A percentile compares a stretch with the other conserved stretches of the same genome.
Evolutionary conservation across 2,888 invertebrate species (phyloP).

Genomic region (Clostera curtula): DNA sequence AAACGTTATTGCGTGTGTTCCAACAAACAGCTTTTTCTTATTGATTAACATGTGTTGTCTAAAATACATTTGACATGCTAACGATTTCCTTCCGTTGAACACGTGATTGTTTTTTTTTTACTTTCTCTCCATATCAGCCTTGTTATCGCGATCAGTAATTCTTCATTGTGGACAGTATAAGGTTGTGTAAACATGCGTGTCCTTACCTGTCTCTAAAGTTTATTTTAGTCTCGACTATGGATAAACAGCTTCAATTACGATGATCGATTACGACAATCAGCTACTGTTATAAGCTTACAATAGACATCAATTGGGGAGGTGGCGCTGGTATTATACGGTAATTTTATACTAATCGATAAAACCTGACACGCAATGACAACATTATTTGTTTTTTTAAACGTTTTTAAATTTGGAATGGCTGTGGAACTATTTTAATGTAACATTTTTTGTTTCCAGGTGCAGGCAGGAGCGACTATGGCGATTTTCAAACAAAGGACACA

Average conservation of each 20-base stretch:
- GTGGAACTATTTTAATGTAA: conserved; percentile 10
- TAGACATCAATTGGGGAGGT: conserved; percentile 35
- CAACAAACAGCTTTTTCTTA: conserved; percentile 38
- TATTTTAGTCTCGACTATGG: conserved; percentile 38
- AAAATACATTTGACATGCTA: conserved; percentile 36
- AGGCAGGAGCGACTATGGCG: neutral
- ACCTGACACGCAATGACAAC: conserved; percentile 39
- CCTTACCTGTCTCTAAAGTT: conserved; percentile 52
- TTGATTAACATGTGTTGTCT: conserved; percentile 51
- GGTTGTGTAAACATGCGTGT: conserved; percentile 42
- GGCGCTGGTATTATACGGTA: conserved; percentile 21
- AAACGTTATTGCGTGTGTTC: conserved; percentile 39
- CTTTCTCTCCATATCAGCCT: conserved; percentile 10
- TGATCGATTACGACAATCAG: conserved; percentile 57
- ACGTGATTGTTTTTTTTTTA: conserved; percentile 18
- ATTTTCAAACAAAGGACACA: conserved; percentile 5
- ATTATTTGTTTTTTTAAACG: conserved; percentile 30
- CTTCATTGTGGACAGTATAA: conserved; percentile 33
- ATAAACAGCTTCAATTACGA: conserved; percentile 42
- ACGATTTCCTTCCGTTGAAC: conserved; percentile 36
- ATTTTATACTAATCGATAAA: conserved; percentile 46
- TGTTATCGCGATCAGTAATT: conserved; percentile 30
- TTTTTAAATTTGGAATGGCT: conserved; percentile 7
- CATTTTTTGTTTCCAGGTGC: conserved; percentile 23
- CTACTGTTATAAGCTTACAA: conserved; percentile 48